Evolutionary conservation across 2,888 invertebrate genomes (phyloP).

Genomic region (Cataglyphis livida): DNA sequence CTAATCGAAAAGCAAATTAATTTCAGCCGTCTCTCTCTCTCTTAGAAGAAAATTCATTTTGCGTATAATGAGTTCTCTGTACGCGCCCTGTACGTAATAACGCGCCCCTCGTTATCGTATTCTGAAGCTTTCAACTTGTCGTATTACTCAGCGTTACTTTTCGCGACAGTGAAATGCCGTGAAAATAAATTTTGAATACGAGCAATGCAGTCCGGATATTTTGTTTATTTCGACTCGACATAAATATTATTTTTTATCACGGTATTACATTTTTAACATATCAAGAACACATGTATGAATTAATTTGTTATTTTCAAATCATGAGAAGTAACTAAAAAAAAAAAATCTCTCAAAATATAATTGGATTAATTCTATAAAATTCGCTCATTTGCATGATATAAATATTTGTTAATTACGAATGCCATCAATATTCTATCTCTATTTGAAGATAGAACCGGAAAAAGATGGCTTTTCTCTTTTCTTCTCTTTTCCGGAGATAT

Average conservation of each 20-base stretch:
- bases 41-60: slow-evolving; percentile 42
- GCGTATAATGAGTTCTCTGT: slow-evolving; percentile 48
- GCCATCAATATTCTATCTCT: background rate
- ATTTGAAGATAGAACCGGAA: background rate
- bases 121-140: slow-evolving; percentile 25
- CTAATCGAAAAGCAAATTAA: slow-evolving; percentile 51
- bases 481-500: background rate
- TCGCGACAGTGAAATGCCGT: slow-evolving; percentile 24
- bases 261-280: background rate
- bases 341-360: background rate
- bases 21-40: slow-evolving; percentile 34
- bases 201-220: background rate
- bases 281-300: background rate
- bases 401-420: background rate
- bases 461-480: background rate
- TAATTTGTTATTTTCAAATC: background rate
- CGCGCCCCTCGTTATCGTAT: slow-evolving; percentile 31
- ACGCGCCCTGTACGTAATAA: slow-evolving; percentile 31
- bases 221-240: background rate
- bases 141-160: slow-evolving; percentile 2
- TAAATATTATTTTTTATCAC: background rate
- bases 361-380: background rate
- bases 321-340: background rate
- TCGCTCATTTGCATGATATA: background rate
- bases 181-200: slow-evolving; percentile 20